Conservation (phyloP, 2,888 invertebrate species). For the Autographa pulchrina region DNA sequence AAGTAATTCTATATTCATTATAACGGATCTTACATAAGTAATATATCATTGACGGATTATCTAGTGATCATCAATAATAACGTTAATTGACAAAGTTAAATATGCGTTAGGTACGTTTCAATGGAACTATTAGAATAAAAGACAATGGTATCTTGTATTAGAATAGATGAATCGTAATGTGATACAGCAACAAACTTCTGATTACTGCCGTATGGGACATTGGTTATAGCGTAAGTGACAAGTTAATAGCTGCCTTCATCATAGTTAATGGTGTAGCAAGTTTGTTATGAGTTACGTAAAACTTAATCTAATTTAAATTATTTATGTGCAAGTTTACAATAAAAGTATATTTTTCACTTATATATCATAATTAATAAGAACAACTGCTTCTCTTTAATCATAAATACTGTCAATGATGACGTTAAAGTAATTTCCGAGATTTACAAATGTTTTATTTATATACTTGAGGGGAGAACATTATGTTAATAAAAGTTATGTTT, state of each 20-base stretch:
- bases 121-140: slow-evolving; percentile 52
- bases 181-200: slow-evolving; percentile 17
- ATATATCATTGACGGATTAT: slow-evolving; percentile 56
- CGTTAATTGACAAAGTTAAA: slow-evolving; percentile 52
- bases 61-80: slow-evolving; percentile 49
- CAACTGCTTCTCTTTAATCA: background rate
- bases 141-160: slow-evolving; percentile 25
- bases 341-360: too few species aligned
- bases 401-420: background rate
- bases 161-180: slow-evolving; percentile 24
- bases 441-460: background rate
- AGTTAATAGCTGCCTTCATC: slow-evolving; percentile 46
- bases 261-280: slow-evolving; percentile 25
- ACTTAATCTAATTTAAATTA: slow-evolving; percentile 3
- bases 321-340: too few species aligned
- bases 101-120: slow-evolving; percentile 40
- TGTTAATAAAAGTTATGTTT: background rate
- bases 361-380: too few species aligned
- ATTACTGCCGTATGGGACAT: slow-evolving; percentile 3
- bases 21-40: slow-evolving; percentile 39
- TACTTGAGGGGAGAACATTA: background rate
- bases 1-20: slow-evolving; percentile 52
- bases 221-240: slow-evolving; percentile 25
- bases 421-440: background rate
- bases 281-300: slow-evolving; percentile 13